Evolutionary conservation across 2,888 invertebrate species (phyloP).

Genomic region (Tribolium freemani): DNA sequence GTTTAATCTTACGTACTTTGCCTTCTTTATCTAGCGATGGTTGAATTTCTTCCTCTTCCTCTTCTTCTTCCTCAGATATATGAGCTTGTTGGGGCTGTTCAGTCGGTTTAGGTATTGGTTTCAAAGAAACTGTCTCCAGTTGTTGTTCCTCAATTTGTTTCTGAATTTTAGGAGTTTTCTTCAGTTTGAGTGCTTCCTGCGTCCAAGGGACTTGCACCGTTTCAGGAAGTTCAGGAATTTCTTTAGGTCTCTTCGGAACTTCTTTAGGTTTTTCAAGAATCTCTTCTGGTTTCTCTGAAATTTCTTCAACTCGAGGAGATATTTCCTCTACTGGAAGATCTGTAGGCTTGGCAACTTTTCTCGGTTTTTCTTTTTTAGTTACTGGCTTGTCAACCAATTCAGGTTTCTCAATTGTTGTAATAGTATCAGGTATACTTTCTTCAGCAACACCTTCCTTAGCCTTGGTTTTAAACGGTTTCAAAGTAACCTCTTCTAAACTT

Average conservation of each 20-base stretch:
- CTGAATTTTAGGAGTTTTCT: constrained; percentile 60
- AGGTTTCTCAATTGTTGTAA: constrained; percentile 10
- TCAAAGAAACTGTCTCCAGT: constrained; percentile 62
- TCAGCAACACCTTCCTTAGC: constrained; percentile 19
- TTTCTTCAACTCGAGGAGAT: constrained; percentile 16
- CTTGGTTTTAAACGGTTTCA: constrained; percentile 64
- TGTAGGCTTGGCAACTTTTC: background rate
- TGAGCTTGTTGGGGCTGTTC: constrained; percentile 52
- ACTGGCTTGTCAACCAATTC: background rate
- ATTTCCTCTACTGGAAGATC: background rate
- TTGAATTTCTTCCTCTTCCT: constrained; percentile 48
- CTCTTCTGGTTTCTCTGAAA: background rate
- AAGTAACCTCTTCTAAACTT: constrained; percentile 68
- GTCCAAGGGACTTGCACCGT: constrained; percentile 69
- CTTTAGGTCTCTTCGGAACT: constrained; percentile 33
- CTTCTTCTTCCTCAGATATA: constrained; percentile 48
- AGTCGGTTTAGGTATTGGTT: constrained; percentile 55
- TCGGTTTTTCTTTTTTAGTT: background rate
- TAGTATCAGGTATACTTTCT: background rate
- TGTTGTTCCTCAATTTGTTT: constrained; percentile 53
- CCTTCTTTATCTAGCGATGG: constrained; percentile 45
- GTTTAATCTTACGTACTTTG: constrained; percentile 18
- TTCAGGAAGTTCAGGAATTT: constrained; percentile 42
- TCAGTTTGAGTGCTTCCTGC: constrained; percentile 72
- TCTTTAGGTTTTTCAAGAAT: background rate